phyloP scores from a whole-genome alignment of 2,888 invertebrate species.

The Metacarcinus magister region DNA sequence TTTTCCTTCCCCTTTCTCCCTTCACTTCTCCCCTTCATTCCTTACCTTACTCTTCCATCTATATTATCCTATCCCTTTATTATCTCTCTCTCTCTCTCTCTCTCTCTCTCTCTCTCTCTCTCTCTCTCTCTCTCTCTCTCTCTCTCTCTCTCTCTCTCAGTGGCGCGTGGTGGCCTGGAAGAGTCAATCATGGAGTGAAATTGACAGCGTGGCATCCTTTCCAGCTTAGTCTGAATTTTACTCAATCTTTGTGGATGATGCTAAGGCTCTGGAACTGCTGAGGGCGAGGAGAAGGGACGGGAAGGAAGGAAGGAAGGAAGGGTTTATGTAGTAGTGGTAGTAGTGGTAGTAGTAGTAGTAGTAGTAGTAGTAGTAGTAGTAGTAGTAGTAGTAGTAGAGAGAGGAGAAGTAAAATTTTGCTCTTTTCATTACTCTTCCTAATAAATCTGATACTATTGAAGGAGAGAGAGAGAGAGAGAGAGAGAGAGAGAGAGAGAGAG shows the following conservation, averaged over 20 bases:
- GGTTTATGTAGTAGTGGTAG: not conserved
- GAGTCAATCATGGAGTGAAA: not conserved
- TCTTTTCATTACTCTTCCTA: too few species aligned
- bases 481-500: too few species aligned
- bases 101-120: slow-evolving; percentile 2
- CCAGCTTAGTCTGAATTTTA: too few species aligned
- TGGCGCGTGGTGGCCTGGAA: not conserved
- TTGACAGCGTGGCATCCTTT: too few species aligned
- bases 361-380: not conserved
- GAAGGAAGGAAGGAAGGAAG: not conserved
- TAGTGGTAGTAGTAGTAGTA: not conserved
- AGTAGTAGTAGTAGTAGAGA: not conserved
- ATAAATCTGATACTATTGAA: not conserved
- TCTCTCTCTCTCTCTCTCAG: not conserved
- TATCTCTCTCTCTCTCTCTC: not conserved
- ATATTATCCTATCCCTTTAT: not conserved
- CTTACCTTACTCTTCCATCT: not conserved
- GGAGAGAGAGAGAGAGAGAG: too few species aligned
- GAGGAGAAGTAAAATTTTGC: too few species aligned
- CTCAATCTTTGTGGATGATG: too few species aligned
- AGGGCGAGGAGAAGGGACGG: not conserved
- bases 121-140: slow-evolving; percentile 2
- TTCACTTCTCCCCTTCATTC: not conserved
- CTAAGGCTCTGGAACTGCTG: not conserved
- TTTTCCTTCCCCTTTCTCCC: not conserved